Base-by-base conservation (phyloP, 1,140 invertebrate genomes). In the Drosophila parabipectinata region DNA sequence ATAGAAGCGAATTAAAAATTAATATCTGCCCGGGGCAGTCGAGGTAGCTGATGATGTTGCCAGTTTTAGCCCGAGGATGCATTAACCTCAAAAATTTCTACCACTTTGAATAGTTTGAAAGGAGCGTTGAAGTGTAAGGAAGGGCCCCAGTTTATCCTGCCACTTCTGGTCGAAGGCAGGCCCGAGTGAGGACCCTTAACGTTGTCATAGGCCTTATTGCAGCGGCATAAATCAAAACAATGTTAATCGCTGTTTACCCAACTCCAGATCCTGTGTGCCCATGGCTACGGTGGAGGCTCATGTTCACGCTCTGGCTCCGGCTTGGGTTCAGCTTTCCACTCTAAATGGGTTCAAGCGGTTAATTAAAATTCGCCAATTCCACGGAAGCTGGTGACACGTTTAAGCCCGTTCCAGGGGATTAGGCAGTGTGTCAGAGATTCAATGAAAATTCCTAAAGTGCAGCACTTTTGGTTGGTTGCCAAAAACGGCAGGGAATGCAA, bases 281-380 rank as follows among this genome's bases (percentile, higher is more conserved):
- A 71, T 59, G 58, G 45, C 64, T 54, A 69, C 66, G 41, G 66
- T 4, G 26, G 26, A 5, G 26, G 5, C 26, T 28, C 26, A 28
- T 28, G 5, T 32, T 41, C 32, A 39, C 32, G 14, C 26, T 44
- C 32, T n/a, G 52, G 14, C 26, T 44, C 47, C 2, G 41, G 41
- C 34, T 34, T 32, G 30, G 50, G 26, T 52, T 21, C 28, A 18
- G 14, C 10, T 34, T 18, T 53, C 50, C 32, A 12, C 48, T 47
- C 34, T 48, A 59, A 59, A 68, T 61, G 63, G 56, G 64, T 66
- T 61, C 79, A 79, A 77, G 75, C 67, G 83, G 75, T 88, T 88
- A 88, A 87, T 87, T 87, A 78, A 87, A 87, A 87, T 82, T 79
- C 75, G 59, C 72, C 79, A 87, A 88, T 85, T 80, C 60, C 68